Evolutionary conservation across 2,888 invertebrate species (phyloP), one percentile per base, ranked within the genome.

Genomic region (Desoria tigrina): DNA sequence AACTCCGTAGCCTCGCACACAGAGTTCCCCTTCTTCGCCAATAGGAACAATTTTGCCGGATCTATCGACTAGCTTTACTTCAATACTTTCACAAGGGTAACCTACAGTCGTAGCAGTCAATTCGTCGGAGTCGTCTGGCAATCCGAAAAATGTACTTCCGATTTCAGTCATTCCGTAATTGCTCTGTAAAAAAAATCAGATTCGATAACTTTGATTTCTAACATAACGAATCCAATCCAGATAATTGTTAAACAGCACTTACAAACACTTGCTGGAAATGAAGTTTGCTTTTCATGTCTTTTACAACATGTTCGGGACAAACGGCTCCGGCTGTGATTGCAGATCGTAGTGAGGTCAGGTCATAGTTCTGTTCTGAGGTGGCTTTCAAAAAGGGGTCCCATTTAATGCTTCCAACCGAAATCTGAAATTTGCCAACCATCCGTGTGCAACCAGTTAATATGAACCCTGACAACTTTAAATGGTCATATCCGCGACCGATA

Each of bases 241-340:
- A n/a, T n/a, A n/a, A n/a, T n/a, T n/a, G n/a, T n/a, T n/a, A n/a
- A n/a, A n/a, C n/a, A n/a, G n/a, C 6, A 23, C 21, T 53, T 53
- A 61, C 28, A 61, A 32, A 32, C 2, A 53, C 28, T 27, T 23
- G n/a, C 49, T 28, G 11, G 21, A 51, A 24, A 16, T 54, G 62
- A 18, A 72, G 42, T 45, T 65, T 53, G 81, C 56, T 65, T 65
- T 65, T 70, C 54, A 66, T 63, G 39, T 72, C 68, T 60, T 78
- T 78, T 76, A 83, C 79, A 4, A 83, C 77, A 60, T 81, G 80
- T 24, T 79, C 78, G 1, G 90, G 86, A 69, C 88, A 87, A 0
- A 87, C 83, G 0, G 92, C 84, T 6, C 92, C 92, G 0, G 89
- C 90, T 53, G 86, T 86, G 1, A 88, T 78, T 0, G 88, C 89